A percentile compares a stretch with the other conserved stretches of the same genome.
Evolutionary conservation across 2,888 invertebrate genomes (phyloP).

Genomic region (Tridacna gigas): DNA sequence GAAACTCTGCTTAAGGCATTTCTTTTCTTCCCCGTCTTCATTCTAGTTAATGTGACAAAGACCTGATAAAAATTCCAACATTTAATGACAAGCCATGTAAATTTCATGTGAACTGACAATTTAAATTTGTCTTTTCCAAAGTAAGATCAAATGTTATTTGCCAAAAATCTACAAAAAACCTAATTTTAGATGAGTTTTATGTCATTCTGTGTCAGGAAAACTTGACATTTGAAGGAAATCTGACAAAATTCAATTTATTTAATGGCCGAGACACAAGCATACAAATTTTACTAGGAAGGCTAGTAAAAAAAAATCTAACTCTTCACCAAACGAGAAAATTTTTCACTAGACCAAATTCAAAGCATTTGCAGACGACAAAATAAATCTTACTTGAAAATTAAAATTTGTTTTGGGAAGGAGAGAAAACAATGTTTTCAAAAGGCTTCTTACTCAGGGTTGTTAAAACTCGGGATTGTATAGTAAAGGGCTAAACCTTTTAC

Average conservation of each 20-base stretch:
- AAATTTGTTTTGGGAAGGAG: no score
- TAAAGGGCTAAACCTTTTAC: no score
- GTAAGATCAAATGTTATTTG: constrained; percentile 56
- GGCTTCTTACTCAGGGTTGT: no score
- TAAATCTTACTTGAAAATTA: no score
- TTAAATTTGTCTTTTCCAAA: constrained; percentile 43
- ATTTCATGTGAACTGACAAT: constrained; percentile 51
- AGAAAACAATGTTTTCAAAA: no score
- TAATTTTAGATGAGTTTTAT: constrained; percentile 63
- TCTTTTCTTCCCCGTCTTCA: background rate
- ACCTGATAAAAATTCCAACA: constrained; percentile 20
- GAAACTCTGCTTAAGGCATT: no score
- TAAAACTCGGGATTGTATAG: no score
- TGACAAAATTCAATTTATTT: constrained; percentile 67
- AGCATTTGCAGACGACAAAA: no score
- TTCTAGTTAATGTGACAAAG: constrained; percentile 33
- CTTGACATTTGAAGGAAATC: constrained; percentile 46
- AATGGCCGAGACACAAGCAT: constrained; percentile 59
- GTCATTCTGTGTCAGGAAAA: constrained; percentile 49
- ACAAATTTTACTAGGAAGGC: constrained; percentile 51
- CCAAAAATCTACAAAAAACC: constrained; percentile 37
- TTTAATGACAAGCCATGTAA: constrained; percentile 44
- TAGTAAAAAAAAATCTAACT: background rate
- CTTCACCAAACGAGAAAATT: no score
- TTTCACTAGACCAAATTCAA: no score